Conservation (phyloP, 1,140 invertebrate genomes). For the Drosophila kepulauana region DNA sequence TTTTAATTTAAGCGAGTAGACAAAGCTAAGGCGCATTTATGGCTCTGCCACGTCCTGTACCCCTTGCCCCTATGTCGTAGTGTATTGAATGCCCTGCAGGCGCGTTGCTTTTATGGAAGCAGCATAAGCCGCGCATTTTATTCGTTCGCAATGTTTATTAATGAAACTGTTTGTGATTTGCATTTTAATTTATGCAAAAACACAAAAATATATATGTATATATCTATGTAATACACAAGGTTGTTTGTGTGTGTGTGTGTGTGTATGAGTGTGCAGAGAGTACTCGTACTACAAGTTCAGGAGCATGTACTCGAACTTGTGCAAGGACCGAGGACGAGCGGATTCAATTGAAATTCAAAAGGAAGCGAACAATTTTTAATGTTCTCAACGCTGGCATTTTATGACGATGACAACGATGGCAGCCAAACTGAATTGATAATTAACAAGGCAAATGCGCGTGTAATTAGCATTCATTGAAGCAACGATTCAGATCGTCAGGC, state of each 20-base stretch:
- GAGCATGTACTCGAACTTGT: conserved; percentile 10
- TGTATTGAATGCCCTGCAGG: background rate
- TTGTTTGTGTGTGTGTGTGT: conserved; percentile 42
- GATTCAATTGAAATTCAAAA: conserved; percentile 79
- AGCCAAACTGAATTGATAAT: conserved; percentile 80
- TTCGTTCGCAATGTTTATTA: conserved; percentile 78
- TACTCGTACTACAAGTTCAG: conserved; percentile 21
- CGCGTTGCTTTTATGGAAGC: conserved; percentile 60
- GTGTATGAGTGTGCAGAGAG: background rate
- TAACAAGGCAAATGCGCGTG: conserved; percentile 81
- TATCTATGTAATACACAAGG: conserved; percentile 4
- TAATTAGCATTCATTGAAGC: conserved; percentile 79
- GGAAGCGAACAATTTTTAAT: conserved; percentile 76
- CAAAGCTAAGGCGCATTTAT: conserved; percentile 43
- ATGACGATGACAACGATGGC: conserved; percentile 65
- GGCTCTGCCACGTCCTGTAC: conserved; percentile 16
- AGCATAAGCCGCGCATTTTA: conserved; percentile 77
- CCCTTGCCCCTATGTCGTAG: background rate
- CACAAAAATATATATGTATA: conserved; percentile 56
- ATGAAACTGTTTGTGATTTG: conserved; percentile 83
- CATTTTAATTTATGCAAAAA: conserved; percentile 82
- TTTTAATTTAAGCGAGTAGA: conserved; percentile 44
- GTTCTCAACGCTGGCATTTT: conserved; percentile 71
- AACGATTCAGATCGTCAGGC: conserved; percentile 33
- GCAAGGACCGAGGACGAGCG: conserved; percentile 4